A percentile compares a stretch with the other conserved stretches of the same genome.
These are phyloP conservation scores for Echiichthys vipera DNA, from an alignment of 2,797 vertebrate genomes.

Conservation along the genomic window DNA sequence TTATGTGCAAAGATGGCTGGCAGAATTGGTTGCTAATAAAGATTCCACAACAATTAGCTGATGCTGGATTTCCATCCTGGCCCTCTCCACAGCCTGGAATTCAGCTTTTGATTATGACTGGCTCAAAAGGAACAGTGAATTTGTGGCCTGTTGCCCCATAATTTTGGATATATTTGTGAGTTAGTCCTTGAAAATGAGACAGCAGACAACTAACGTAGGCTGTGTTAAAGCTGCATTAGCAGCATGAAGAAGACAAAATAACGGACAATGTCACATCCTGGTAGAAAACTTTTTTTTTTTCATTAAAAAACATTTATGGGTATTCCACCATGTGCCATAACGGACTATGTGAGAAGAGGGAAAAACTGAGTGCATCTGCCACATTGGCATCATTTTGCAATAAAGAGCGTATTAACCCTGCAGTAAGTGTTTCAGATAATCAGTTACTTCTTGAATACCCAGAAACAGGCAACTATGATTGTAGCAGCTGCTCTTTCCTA, in stretches of 20 bases:
- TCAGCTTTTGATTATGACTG: conserved; percentile 28
- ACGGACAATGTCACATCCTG: not conserved
- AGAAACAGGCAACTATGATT: conserved; percentile 10
- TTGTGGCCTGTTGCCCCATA: conserved; percentile 7
- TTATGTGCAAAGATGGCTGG: conserved; percentile 14
- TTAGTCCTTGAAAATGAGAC: conserved; percentile 9
- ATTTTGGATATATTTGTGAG: conserved; percentile 12
- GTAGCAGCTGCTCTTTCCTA: conserved; percentile 21
- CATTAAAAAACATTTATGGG: not conserved
- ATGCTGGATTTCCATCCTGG: conserved; percentile 38
- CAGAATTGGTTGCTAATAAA: conserved; percentile 27
- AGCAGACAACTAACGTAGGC: not conserved
- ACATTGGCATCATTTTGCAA: not conserved
- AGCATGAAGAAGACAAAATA: not conserved
- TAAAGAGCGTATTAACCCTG: conserved; percentile 2
- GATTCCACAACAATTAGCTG: conserved; percentile 40
- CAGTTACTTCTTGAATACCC: conserved; percentile 12
- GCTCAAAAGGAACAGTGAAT: conserved; percentile 18
- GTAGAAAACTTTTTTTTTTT: not conserved
- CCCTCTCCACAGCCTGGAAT: conserved; percentile 19
- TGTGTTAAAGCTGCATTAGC: not conserved
- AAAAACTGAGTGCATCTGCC: not conserved
- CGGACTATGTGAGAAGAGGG: not conserved
- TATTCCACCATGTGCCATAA: not conserved
- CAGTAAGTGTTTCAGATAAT: not conserved